phyloP scores from a whole-genome alignment of 2,797 vertebrate genomes.

The Cercopithecus mitis region DNA sequence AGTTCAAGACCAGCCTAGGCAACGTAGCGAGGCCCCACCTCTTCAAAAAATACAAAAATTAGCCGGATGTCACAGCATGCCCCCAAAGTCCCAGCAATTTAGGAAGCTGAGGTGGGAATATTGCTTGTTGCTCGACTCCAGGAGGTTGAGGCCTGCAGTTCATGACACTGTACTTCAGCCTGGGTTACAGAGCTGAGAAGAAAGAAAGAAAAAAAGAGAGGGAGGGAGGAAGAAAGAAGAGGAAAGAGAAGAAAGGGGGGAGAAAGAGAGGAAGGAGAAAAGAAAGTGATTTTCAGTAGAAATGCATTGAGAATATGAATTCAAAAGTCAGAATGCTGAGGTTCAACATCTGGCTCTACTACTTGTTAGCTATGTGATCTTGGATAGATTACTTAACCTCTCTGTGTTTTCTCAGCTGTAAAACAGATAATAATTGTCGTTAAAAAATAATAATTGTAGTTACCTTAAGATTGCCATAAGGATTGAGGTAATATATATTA shows the following conservation, averaged over 20 bases:
- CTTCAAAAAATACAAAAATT: background rate
- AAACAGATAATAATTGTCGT: conserved; percentile 26
- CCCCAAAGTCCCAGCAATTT: background rate
- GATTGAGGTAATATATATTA: background rate
- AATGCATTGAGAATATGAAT: conserved; percentile 5
- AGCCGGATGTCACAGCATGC: background rate
- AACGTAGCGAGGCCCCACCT: background rate
- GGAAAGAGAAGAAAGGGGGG: background rate
- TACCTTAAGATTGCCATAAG: background rate
- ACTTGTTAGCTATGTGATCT: background rate
- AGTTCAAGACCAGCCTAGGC: background rate
- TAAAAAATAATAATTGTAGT: background rate
- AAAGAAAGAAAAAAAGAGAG: background rate
- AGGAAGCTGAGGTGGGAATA: background rate
- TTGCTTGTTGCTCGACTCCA: background rate
- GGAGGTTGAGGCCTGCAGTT: background rate
- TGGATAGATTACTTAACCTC: background rate
- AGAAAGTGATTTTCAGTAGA: conserved; percentile 34
- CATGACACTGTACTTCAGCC: background rate
- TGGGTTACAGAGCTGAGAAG: background rate
- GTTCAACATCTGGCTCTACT: background rate
- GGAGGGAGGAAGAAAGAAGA: background rate
- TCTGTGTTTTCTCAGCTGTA: conserved; percentile 25
- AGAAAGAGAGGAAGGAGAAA: background rate
- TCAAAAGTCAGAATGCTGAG: background rate